A percentile compares a stretch with the other conserved stretches of the same genome.
These are phyloP conservation scores for Eretmocerus hayati DNA, from an alignment of 2,888 invertebrate genomes.

Conservation along the genomic window DNA sequence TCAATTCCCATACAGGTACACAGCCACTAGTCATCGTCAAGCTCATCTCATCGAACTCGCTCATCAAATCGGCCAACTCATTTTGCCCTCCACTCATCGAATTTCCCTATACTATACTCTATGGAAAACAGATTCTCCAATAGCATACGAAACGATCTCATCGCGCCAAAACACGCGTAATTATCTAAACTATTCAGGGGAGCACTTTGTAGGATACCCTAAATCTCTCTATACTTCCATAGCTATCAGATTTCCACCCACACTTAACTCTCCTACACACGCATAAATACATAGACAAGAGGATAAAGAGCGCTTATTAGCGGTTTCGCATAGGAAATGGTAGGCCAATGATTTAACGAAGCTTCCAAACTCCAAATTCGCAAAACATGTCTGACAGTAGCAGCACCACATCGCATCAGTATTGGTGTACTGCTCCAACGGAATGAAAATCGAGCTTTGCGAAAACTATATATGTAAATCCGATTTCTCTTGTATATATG, in stretches of 20 bases:
- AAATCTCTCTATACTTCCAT: too few relatives aligned
- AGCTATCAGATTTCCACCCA: too few relatives aligned
- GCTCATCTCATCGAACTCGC: too few relatives aligned
- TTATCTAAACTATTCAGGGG: conserved; percentile 16
- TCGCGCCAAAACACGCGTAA: conserved; percentile 19
- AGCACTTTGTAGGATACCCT: too few relatives aligned
- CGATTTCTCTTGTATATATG: too few relatives aligned
- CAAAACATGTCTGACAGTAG: conserved; percentile 5
- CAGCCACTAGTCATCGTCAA: background rate
- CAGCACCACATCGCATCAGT: background rate
- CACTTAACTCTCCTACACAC: too few relatives aligned
- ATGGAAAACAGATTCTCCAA: conserved; percentile 1
- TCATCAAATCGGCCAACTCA: too few relatives aligned
- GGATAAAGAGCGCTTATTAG: conserved; percentile 19
- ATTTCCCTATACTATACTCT: background rate
- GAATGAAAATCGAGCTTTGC: conserved; percentile 9
- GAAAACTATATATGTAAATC: conserved; percentile 21
- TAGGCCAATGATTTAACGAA: conserved; percentile 17
- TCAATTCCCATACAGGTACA: background rate
- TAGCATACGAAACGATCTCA: conserved; percentile 7
- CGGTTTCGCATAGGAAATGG: too few relatives aligned
- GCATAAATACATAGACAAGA: too few relatives aligned
- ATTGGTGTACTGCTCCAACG: background rate
- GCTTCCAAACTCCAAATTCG: background rate
- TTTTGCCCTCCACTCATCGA: too few relatives aligned